Conservation (phyloP, 1,140 invertebrate genomes). For the Drosophila athabasca region DNA sequence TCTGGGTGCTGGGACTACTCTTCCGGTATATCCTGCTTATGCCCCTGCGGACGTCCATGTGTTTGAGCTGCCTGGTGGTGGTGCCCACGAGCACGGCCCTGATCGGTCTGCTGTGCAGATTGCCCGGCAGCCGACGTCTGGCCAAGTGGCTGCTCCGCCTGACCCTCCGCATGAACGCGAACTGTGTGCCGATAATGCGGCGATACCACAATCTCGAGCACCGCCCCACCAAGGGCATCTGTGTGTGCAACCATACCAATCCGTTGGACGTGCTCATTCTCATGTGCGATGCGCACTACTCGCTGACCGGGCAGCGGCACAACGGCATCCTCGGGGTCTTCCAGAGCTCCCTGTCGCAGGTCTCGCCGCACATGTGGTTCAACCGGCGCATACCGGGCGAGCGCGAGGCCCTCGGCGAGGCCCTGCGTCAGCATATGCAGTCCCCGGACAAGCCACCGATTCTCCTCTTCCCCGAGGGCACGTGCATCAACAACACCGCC, state of each 20-base stretch:
- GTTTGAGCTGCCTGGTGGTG: constrained; percentile 41
- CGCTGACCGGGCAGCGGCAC: constrained; percentile 60
- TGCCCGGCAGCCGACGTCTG: constrained; percentile 23
- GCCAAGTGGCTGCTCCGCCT: constrained; percentile 23
- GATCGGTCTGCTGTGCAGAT: constrained; percentile 46
- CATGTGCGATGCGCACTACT: constrained; percentile 63
- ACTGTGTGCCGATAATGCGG: constrained; percentile 49
- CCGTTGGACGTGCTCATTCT: constrained; percentile 59
- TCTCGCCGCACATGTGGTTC: constrained; percentile 66
- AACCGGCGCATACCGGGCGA: constrained; percentile 38
- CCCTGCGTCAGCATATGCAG: constrained; percentile 39
- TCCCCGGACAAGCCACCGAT: constrained; percentile 36
- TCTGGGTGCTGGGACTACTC: constrained; percentile 41
- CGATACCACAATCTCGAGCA: constrained; percentile 47
- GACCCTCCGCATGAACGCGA: constrained; percentile 47
- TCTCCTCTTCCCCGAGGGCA: constrained; percentile 62
- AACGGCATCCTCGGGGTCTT: constrained; percentile 56
- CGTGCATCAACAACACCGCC: constrained; percentile 70
- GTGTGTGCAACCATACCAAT: constrained; percentile 66
- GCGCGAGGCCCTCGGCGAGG: constrained; percentile 25
- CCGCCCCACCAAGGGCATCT: constrained; percentile 45
- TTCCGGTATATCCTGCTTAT: constrained; percentile 42
- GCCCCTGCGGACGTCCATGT: constrained; percentile 31
- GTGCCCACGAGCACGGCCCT: constrained; percentile 23
- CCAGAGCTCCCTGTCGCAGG: constrained; percentile 43